Evolutionary conservation across 2,797 vertebrate species (phyloP), one percentile per base, ranked within the genome.

Genomic region (Sebastes oblongus): DNA sequence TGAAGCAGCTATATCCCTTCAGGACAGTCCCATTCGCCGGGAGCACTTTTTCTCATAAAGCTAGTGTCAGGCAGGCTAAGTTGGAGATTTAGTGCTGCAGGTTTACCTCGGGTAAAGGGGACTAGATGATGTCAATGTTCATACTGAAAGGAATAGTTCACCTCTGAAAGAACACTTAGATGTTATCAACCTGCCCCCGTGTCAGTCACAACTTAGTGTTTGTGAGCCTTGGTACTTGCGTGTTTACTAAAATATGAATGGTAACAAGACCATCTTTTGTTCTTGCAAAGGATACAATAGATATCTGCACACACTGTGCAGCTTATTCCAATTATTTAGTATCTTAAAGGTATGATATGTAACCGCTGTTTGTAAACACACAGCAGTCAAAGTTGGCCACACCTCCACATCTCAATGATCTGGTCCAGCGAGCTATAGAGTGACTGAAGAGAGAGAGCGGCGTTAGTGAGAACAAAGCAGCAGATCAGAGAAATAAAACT

Each of bases 1-100:
- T 95, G 84, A 85, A 89, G 90, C 85, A 87, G 91, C 81, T 55
- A 11, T 32, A 76, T 83, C 78, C 67, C 77, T 87, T 85, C 75
- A 85, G 88, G 77, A 86, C 39, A 65, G 56, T 70, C n/a, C 25
- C 58, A 69, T 62, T 83, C 74, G 83, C 64, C 16, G 6, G 80
- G 64, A 71, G 62, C 66, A 36, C 62, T 69, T 78, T 55, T 75
- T 73, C 77, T 81, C 25, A 71, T 84, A 71, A 76, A 80, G 20
- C 39, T 70, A 20, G 39, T 58, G 55, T 86, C 81, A 78, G 29
- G 0, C 52, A 71, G 72, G 82, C 62, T 67, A 78, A 58, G 61
- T 77, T n/a, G 60, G 76, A 87, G 32, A 76, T 83, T 61, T 65
- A 80, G 13, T 39, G 13, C 65, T 66, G 56, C n/a, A 22, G 42